These are phyloP conservation scores for Diuraphis noxia DNA, from an alignment of 1,140 invertebrate genomes.

Conservation along the genomic window DNA sequence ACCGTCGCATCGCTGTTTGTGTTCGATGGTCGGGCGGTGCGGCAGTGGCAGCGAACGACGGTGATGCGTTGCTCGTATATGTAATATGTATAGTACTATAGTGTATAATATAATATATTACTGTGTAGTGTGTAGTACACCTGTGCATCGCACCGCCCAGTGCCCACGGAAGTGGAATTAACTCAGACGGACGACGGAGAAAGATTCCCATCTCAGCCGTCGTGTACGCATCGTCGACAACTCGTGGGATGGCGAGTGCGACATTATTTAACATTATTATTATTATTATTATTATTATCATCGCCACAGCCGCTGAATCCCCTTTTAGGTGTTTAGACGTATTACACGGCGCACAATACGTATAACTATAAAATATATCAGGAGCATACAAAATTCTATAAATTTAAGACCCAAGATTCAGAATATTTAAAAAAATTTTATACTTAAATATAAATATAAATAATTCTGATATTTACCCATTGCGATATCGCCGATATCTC, in stretches of 20 bases:
- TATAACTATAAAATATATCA: neutral
- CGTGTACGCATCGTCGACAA: neutral
- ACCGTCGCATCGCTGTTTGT: neutral
- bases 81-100: too few species aligned
- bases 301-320: neutral
- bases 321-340: too few species aligned
- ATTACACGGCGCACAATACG: too few species aligned
- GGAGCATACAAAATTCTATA: neutral
- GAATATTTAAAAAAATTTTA: neutral
- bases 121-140: neutral
- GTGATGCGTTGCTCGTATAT: neutral
- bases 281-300: neutral
- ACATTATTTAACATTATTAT: neutral
- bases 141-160: neutral
- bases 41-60: neutral
- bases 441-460: too few species aligned
- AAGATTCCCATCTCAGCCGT: neutral
- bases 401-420: too few species aligned
- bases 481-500: too few species aligned
- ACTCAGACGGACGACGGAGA: neutral
- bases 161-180: neutral
- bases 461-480: too few species aligned
- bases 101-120: too few species aligned
- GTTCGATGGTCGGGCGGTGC: neutral
- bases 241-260: neutral